Percentiles rank a stretch among this genome's conserved stretches.
Conservation (phyloP, 2,888 invertebrate genomes). For the Cephus rjabovi region DNA sequence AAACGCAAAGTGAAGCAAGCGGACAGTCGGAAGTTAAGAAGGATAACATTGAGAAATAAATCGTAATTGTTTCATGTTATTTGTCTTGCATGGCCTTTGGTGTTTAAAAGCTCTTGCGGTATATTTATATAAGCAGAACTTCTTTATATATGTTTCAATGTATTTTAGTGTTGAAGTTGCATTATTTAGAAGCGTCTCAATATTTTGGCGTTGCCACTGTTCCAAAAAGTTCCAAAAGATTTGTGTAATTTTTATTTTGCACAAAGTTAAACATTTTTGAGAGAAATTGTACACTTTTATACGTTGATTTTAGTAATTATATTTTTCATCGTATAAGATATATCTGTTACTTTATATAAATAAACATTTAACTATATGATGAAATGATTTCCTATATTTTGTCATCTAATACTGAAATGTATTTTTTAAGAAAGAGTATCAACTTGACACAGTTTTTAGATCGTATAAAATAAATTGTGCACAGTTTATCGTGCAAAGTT, state of each 20-base stretch:
- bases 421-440: background rate
- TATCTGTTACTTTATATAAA: slow-evolving; percentile 21
- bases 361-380: background rate
- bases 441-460: background rate
- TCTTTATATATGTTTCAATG: background rate
- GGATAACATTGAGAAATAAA: background rate
- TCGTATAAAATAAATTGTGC: background rate
- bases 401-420: background rate
- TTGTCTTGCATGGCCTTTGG: too few species aligned
- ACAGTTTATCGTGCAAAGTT: too few species aligned
- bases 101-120: too few species aligned
- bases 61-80: background rate
- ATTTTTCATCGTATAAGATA: slow-evolving; percentile 10
- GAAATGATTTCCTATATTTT: background rate
- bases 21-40: background rate
- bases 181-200: background rate
- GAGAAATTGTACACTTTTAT: background rate
- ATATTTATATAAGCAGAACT: background rate
- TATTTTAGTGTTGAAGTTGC: background rate
- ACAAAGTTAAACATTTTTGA: background rate
- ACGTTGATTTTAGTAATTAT: background rate
- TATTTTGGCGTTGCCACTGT: background rate
- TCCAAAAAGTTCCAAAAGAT: background rate
- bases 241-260: too few species aligned
- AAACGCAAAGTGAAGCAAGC: background rate